Conservation (phyloP, 2,888 invertebrate genomes). For the Rhamnusium bicolor region DNA sequence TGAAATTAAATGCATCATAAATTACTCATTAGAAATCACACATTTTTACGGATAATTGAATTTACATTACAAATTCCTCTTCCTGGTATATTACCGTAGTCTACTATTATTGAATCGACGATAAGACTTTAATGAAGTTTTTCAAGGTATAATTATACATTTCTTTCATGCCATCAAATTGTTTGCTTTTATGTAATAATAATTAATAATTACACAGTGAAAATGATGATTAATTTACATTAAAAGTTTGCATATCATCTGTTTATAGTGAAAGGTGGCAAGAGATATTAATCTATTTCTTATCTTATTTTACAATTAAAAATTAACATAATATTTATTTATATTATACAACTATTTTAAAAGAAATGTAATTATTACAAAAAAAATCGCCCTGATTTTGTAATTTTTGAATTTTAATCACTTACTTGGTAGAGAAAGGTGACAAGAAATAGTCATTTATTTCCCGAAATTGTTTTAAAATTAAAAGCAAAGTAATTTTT, state of each 20-base stretch:
- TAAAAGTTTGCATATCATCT: background rate
- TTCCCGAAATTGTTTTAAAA: no score
- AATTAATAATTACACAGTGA: background rate
- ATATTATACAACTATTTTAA: no score
- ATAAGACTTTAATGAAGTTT: background rate
- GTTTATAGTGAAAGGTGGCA: background rate
- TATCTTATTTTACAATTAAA: no score
- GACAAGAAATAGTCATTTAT: no score
- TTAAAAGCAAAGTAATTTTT: no score
- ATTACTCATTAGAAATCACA: background rate
- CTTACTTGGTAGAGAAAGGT: no score
- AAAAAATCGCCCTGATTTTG: no score
- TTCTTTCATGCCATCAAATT: conserved; percentile 14
- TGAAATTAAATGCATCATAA: background rate
- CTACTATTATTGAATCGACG: background rate
- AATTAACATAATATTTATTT: no score
- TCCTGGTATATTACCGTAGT: conserved; percentile 4
- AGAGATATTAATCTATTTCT: background rate
- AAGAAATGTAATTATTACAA: no score
- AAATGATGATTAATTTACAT: background rate
- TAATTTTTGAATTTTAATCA: no score
- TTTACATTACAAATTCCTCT: background rate
- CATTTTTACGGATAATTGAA: background rate
- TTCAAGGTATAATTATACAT: conserved; percentile 8
- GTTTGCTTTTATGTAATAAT: background rate